These are phyloP conservation scores for Mungos mungo DNA, from an alignment of 2,113 vertebrate genomes.

Conservation along the genomic window DNA sequence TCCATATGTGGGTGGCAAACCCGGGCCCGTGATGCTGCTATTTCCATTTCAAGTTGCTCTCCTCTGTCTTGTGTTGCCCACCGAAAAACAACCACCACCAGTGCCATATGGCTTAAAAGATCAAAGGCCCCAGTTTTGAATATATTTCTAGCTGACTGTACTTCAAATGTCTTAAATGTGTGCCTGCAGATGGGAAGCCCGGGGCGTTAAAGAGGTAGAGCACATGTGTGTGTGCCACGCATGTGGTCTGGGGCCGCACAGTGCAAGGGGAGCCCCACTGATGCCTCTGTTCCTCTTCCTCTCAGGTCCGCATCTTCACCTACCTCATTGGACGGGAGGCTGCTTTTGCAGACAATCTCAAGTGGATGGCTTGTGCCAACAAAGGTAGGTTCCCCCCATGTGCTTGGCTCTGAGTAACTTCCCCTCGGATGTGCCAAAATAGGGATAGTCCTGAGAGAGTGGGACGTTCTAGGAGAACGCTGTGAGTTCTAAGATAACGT, in stretches of 20 bases:
- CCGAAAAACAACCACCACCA: conserved; percentile 51
- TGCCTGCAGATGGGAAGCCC: conserved; percentile 24
- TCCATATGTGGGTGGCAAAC: conserved; percentile 7
- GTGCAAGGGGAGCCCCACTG: neutral
- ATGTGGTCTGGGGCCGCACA: neutral
- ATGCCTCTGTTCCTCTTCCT: conserved; percentile 64
- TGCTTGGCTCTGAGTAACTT: neutral
- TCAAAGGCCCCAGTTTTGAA: conserved; percentile 65
- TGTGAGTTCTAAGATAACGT: neutral
- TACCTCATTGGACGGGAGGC: conserved; percentile 99
- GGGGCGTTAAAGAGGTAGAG: conserved; percentile 41
- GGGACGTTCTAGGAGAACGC: neutral
- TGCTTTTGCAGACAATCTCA: conserved; percentile 98
- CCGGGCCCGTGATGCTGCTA: neutral
- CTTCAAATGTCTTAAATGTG: conserved; percentile 64
- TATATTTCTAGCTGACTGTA: conserved; percentile 56
- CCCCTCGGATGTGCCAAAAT: neutral
- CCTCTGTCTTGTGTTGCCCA: conserved; percentile 38
- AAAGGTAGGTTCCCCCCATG: conserved; percentile 89
- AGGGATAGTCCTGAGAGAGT: neutral
- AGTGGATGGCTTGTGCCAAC: conserved; percentile 99
- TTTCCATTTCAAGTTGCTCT: conserved; percentile 51
- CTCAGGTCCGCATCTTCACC: conserved; percentile 97
- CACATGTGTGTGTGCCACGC: conserved; percentile 19
- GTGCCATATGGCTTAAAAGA: conserved; percentile 53